Evolutionary conservation across 2,113 vertebrate genomes (phyloP).

Genomic region (Eupsittula cactorum): DNA sequence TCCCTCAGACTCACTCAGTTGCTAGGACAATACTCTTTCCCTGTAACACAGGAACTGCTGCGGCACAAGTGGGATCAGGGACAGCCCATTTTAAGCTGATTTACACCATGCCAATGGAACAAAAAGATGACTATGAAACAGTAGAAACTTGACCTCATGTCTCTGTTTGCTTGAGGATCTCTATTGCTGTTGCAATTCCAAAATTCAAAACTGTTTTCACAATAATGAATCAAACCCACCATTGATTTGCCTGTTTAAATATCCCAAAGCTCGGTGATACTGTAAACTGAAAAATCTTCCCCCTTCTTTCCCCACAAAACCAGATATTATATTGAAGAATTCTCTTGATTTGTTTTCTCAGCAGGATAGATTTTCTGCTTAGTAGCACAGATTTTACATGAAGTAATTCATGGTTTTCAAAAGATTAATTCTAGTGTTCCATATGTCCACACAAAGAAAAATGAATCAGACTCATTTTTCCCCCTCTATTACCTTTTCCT

Average conservation of each 20-base stretch:
- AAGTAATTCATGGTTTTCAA: conserved; percentile 24
- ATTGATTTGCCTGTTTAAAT: conserved; percentile 6
- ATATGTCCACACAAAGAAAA: not conserved
- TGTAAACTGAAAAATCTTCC: conserved; percentile 1
- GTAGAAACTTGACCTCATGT: not conserved
- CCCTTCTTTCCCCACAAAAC: not conserved
- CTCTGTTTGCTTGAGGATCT: not conserved
- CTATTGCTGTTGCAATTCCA: not conserved
- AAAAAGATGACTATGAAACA: not conserved
- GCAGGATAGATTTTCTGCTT: conserved; percentile 6
- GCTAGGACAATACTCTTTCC: not conserved
- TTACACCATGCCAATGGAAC: not conserved
- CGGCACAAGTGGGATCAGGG: not conserved
- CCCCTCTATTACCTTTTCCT: not conserved
- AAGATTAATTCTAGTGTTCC: conserved; percentile 39
- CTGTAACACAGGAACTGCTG: not conserved
- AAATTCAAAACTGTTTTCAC: not conserved
- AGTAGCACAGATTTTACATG: not conserved
- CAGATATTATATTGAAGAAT: not conserved
- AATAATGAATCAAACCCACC: not conserved
- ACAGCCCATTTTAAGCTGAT: not conserved
- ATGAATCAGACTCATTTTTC: not conserved
- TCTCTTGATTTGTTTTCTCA: not conserved
- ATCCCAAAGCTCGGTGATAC: not conserved
- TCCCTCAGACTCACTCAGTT: not conserved